phyloP scores from a whole-genome alignment of 2,888 invertebrate species.

The Heliconius charithonia region DNA sequence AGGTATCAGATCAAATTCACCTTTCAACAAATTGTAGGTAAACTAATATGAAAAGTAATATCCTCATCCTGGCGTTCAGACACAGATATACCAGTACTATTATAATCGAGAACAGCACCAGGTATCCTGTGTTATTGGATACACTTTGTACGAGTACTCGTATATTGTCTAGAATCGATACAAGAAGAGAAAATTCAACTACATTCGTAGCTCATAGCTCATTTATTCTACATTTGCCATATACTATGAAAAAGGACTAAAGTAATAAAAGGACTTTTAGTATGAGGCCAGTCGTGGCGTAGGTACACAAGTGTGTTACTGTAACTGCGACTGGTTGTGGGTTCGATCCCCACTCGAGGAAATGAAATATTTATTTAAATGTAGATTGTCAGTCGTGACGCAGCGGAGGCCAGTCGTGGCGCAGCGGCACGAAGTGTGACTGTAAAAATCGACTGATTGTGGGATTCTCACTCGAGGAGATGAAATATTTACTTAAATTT shows the following conservation, averaged over 20 bases:
- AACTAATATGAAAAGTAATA: slow-evolving; percentile 38
- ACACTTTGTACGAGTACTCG: slow-evolving; percentile 2
- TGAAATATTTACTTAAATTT: too few relatives aligned
- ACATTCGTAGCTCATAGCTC: background rate
- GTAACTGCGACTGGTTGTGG: too few relatives aligned
- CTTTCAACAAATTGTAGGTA: slow-evolving; percentile 65
- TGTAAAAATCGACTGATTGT: too few relatives aligned
- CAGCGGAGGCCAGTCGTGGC: too few relatives aligned
- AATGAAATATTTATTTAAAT: too few relatives aligned
- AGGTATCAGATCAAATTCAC: slow-evolving; percentile 63
- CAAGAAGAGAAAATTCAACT: slow-evolving; percentile 15
- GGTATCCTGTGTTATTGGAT: slow-evolving; percentile 19
- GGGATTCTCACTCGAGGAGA: too few relatives aligned
- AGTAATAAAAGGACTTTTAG: background rate
- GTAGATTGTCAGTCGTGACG: too few relatives aligned
- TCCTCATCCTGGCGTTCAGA: background rate
- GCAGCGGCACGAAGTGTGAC: too few relatives aligned
- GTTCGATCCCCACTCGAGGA: too few relatives aligned
- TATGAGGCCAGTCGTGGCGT: too few relatives aligned
- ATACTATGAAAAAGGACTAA: background rate
- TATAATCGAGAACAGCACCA: slow-evolving; percentile 7
- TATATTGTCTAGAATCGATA: slow-evolving; percentile 7
- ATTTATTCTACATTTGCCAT: background rate
- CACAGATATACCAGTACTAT: background rate
- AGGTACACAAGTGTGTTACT: too few relatives aligned